phyloP scores from a whole-genome alignment of 1,140 invertebrate species.

The Lasioglossum baleicum region DNA sequence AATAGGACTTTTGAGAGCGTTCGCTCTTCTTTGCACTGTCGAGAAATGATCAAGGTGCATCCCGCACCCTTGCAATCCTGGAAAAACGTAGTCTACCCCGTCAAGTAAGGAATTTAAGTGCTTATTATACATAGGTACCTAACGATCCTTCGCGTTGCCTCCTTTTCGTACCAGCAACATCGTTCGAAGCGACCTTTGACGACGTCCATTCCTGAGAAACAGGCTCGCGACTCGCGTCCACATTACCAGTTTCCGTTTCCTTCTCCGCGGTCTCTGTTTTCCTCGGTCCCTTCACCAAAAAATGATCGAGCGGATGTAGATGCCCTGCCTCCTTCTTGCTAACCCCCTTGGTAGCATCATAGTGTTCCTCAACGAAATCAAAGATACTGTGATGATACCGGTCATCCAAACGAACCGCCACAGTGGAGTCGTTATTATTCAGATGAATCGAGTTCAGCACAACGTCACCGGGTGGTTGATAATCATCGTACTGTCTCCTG shows the following conservation, averaged over 20 bases:
- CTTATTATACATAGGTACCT: neutral
- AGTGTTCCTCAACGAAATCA: conserved; percentile 63
- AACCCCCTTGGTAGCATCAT: conserved; percentile 22
- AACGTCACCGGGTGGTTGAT: conserved; percentile 68
- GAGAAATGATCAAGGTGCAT: too few relatives aligned
- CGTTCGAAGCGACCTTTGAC: conserved; percentile 12
- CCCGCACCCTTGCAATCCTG: too few relatives aligned
- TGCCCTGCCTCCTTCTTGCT: conserved; percentile 55
- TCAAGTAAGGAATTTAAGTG: neutral
- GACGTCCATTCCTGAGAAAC: neutral
- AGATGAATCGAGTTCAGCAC: conserved; percentile 70
- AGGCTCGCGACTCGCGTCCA: neutral
- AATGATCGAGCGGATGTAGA: conserved; percentile 69
- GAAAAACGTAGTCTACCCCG: too few relatives aligned
- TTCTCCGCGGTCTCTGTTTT: conserved; percentile 52
- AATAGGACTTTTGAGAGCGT: too few relatives aligned
- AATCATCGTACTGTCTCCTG: conserved; percentile 65
- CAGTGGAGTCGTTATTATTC: conserved; percentile 61
- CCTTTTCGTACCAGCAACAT: neutral
- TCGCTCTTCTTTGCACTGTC: too few relatives aligned
- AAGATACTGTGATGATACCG: conserved; percentile 62
- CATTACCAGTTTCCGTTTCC: conserved; percentile 34
- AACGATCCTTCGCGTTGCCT: neutral
- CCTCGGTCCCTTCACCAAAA: conserved; percentile 55
- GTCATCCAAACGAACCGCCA: conserved; percentile 51